Percentiles rank a stretch among this genome's conserved stretches.
phyloP scores from a whole-genome alignment of 2,113 vertebrate genomes.

The Columba janthina region DNA sequence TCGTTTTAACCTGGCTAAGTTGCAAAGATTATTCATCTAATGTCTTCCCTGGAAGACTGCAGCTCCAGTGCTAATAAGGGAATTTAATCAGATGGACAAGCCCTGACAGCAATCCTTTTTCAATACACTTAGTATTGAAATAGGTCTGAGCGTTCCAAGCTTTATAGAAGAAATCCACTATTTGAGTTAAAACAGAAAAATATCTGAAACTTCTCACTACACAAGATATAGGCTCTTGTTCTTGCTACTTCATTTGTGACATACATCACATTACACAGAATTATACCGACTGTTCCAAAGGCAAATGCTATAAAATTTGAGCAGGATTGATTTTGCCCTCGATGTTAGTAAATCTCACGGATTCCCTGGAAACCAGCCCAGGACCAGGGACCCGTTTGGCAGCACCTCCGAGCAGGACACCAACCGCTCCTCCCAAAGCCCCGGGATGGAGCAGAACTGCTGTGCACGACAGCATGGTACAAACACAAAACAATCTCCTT shows the following conservation, averaged over 20 bases:
- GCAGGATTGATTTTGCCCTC: not conserved
- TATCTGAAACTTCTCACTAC: not conserved
- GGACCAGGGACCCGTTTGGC: not conserved
- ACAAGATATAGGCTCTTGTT: not conserved
- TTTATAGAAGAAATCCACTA: constrained; percentile 8
- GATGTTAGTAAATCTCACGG: not conserved
- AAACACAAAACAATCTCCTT: not conserved
- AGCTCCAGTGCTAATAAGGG: constrained; percentile 35
- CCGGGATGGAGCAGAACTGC: not conserved
- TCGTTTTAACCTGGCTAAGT: not conserved
- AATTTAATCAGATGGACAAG: constrained; percentile 60
- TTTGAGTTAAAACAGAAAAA: not conserved
- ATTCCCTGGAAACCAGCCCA: not conserved
- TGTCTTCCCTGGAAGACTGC: not conserved
- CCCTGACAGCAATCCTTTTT: constrained; percentile 48
- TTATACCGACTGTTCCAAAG: not conserved
- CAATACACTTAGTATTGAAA: constrained; percentile 55
- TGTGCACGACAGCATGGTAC: accelerated
- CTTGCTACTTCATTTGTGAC: not conserved
- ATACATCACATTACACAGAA: not conserved
- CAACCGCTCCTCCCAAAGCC: not conserved
- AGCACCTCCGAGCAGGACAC: not conserved
- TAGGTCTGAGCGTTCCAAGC: constrained; percentile 1
- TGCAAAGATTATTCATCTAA: constrained; percentile 31
- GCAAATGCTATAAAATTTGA: not conserved